Evolutionary conservation across 2,888 invertebrate species (phyloP).

Genomic region (Eretmocerus hayati): DNA sequence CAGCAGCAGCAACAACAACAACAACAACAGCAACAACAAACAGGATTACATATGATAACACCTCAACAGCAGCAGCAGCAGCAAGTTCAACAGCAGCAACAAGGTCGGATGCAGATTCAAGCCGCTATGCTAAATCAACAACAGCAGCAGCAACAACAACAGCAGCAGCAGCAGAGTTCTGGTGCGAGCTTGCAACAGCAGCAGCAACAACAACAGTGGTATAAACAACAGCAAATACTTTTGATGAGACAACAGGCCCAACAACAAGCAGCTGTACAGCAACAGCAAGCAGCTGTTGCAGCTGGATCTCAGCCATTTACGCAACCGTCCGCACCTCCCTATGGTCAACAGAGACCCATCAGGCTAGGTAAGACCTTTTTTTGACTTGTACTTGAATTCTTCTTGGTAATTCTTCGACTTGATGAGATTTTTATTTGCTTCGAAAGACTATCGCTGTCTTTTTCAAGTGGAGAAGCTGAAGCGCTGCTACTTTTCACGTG

Average conservation of each 20-base stretch:
- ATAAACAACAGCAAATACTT: constrained; percentile 44
- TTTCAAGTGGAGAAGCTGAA: background rate
- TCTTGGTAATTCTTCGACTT: too few species aligned
- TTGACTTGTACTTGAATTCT: too few species aligned
- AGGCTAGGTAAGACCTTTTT: constrained; percentile 38
- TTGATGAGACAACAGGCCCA: constrained; percentile 46
- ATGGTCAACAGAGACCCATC: constrained; percentile 52
- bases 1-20: constrained; percentile 51
- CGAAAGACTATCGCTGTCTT: too few species aligned
- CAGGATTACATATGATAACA: constrained; percentile 44
- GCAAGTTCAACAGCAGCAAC: constrained; percentile 47
- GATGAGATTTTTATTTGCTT: too few species aligned
- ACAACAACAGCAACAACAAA: constrained; percentile 42
- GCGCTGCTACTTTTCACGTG: background rate
- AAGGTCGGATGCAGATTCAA: constrained; percentile 50
- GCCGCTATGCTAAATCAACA: constrained; percentile 47
- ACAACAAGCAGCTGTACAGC: constrained; percentile 41
- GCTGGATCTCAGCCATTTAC: constrained; percentile 50
- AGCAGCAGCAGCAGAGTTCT: constrained; percentile 34
- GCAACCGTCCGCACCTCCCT: constrained; percentile 56
- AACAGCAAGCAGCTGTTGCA: constrained; percentile 39
- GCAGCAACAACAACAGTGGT: constrained; percentile 43
- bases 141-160: constrained; percentile 48
- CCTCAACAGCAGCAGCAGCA: constrained; percentile 53
- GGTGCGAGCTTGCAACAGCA: constrained; percentile 43